Evolutionary conservation across 1,140 invertebrate species (phyloP).

Genomic region (Galleria mellonella): DNA sequence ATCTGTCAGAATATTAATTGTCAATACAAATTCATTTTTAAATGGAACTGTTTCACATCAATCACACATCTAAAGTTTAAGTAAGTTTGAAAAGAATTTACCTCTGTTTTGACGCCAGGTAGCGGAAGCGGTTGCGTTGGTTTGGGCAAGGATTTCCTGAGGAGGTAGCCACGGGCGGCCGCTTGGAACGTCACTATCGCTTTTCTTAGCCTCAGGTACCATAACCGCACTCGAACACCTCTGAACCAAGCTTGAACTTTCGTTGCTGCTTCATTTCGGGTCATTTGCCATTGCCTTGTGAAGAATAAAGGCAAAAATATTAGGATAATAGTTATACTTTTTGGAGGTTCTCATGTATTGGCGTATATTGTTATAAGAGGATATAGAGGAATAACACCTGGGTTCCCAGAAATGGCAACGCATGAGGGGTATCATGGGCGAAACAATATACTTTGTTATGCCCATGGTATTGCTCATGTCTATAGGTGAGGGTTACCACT

Average conservation of each 20-base stretch:
- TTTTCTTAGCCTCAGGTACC: constrained; percentile 78
- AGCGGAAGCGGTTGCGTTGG: constrained; percentile 12
- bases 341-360: too few relatives aligned
- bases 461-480: too few relatives aligned
- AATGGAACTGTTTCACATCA: neutral
- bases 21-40: neutral
- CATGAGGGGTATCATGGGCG: too few relatives aligned
- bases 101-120: neutral
- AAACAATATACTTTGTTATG: too few relatives aligned
- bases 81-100: neutral
- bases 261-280: constrained; percentile 77
- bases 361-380: too few relatives aligned
- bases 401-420: too few relatives aligned
- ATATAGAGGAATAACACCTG: too few relatives aligned
- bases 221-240: constrained; percentile 78
- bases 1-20: too few relatives aligned
- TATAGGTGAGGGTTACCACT: too few relatives aligned
- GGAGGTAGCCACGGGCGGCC: constrained; percentile 77
- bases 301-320: too few relatives aligned
- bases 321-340: too few relatives aligned
- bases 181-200: constrained; percentile 83
- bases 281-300: constrained; percentile 50
- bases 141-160: constrained; percentile 39
- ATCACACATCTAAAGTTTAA: neutral
- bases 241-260: constrained; percentile 87